These are phyloP conservation scores for Ficedula albicollis DNA, from an alignment of 2,797 vertebrate genomes.

Conservation along the genomic window DNA sequence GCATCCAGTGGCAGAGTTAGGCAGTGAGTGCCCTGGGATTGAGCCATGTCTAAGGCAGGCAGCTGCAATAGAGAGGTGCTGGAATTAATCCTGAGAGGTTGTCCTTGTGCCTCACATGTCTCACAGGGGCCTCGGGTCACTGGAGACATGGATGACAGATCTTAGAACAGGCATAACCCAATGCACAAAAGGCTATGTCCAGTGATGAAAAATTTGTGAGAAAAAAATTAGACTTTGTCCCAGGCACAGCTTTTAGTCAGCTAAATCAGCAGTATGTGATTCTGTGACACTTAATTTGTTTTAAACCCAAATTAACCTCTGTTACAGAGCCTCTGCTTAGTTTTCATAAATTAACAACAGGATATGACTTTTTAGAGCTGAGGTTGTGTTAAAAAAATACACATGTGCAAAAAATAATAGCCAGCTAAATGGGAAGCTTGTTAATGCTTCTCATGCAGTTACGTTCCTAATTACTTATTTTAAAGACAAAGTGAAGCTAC, in stretches of 20 bases:
- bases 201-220: not conserved
- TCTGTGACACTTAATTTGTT: slow-evolving; percentile 19
- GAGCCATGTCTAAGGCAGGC: not conserved
- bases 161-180: not conserved
- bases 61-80: not conserved
- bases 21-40: accelerated
- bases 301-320: slow-evolving; percentile 36
- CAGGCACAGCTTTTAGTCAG: not conserved
- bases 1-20: not conserved
- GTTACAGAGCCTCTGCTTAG: not conserved
- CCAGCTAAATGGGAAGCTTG: not conserved
- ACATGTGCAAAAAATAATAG: not conserved
- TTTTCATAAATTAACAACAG: not conserved
- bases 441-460: not conserved
- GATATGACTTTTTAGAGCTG: not conserved
- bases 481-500: not conserved
- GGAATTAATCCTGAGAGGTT: not conserved
- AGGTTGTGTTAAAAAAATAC: not conserved
- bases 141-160: not conserved
- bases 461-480: not conserved
- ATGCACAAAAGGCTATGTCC: not conserved
- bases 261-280: not conserved
- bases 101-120: not conserved
- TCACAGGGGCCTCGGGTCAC: not conserved
- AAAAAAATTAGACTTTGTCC: not conserved